Evolutionary conservation across 2,797 vertebrate genomes (phyloP).

Genomic region (Silurus aristotelis): DNA sequence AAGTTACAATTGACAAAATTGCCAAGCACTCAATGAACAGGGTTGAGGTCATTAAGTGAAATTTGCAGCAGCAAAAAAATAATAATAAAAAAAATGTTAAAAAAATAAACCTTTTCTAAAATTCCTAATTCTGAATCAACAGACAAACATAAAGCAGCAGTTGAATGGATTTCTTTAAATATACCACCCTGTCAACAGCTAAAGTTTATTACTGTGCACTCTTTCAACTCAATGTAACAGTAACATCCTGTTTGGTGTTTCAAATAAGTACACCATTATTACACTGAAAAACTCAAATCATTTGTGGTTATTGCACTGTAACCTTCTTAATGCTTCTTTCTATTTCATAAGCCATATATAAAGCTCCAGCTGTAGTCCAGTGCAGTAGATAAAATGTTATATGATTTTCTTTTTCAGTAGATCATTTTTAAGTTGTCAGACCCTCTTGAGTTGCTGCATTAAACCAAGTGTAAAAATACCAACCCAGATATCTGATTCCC

Average conservation of each 20-base stretch:
- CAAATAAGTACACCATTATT: constrained; percentile 10
- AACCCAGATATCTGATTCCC: constrained; percentile 27
- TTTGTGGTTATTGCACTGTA: constrained; percentile 30
- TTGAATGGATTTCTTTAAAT: constrained; percentile 27
- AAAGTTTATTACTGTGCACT: background rate
- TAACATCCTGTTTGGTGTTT: constrained; percentile 3
- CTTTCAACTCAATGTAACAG: constrained; percentile 23
- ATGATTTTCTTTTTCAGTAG: background rate
- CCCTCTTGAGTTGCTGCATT: constrained; percentile 8
- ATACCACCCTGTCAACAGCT: constrained; percentile 2
- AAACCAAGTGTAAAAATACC: constrained; percentile 43
- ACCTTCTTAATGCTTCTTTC: background rate
- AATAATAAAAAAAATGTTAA: constrained; percentile 11
- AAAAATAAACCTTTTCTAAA: constrained; percentile 47
- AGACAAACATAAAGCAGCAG: constrained; percentile 20
- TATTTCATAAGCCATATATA: background rate
- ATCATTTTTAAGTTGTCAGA: constrained; percentile 17
- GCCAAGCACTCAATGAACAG: constrained; percentile 30
- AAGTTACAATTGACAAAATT: constrained; percentile 47
- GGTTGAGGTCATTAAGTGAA: constrained; percentile 40
- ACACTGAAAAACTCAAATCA: constrained; percentile 22
- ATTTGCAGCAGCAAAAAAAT: background rate
- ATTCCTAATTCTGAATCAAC: constrained; percentile 46
- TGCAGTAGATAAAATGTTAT: constrained; percentile 2
- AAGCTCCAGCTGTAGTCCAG: background rate